phyloP scores from a whole-genome alignment of 2,888 invertebrate species.

The Pristionchus maxplancki region DNA sequence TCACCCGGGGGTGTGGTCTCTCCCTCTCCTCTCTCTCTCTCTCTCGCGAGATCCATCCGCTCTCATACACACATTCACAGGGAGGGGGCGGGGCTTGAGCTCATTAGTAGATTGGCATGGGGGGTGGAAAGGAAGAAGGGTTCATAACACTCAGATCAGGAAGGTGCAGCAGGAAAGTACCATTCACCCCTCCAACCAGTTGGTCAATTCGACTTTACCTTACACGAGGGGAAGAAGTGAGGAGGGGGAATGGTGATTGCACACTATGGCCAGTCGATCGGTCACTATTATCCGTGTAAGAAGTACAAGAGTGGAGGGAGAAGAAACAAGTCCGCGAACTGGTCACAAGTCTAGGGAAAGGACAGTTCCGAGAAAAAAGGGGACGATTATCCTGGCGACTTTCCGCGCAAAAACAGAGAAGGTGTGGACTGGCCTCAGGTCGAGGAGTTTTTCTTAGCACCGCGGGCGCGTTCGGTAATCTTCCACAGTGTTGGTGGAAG shows the following conservation, averaged over 20 bases:
- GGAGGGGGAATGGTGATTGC: background rate
- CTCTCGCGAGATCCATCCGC: constrained; percentile 4
- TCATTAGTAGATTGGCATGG: constrained; percentile 11
- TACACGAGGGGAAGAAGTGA: background rate
- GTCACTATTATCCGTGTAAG: background rate
- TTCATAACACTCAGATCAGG: constrained; percentile 26
- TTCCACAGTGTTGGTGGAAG: constrained; percentile 4
- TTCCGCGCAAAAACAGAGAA: background rate
- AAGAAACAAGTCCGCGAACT: constrained; percentile 42
- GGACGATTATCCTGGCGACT: background rate
- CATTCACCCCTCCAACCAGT: constrained; percentile 38
- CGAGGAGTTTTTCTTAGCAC: constrained; percentile 17
- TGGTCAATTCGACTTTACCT: constrained; percentile 30
- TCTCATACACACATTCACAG: constrained; percentile 3
- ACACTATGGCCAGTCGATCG: background rate
- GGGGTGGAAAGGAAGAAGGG: background rate
- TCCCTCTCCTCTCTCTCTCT: background rate
- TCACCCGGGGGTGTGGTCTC: constrained; percentile 22
- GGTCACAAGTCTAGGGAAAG: background rate
- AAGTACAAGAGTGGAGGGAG: constrained; percentile 23
- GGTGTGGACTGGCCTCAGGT: constrained; percentile 2
- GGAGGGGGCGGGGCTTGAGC: background rate
- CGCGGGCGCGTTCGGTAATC: constrained; percentile 10
- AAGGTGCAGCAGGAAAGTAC: constrained; percentile 10
- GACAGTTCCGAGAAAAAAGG: constrained; percentile 1